phyloP scores from a whole-genome alignment of 2,888 invertebrate genomes.

The Anthrax anthrax region DNA sequence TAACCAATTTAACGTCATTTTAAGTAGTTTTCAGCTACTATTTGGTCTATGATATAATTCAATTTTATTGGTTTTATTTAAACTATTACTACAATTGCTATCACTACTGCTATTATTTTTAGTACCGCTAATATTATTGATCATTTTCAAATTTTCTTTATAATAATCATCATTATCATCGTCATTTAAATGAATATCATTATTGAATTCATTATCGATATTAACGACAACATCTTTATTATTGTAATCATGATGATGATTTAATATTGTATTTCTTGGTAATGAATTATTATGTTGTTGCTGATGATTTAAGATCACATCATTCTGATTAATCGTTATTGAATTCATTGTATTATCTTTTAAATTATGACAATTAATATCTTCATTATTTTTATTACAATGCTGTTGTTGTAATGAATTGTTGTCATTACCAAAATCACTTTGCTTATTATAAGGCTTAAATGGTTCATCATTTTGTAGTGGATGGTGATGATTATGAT shows the following conservation, averaged over 20 bases:
- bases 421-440: too few species aligned
- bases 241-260: too few species aligned
- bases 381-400: too few species aligned
- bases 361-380: too few species aligned
- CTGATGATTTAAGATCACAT: too few species aligned
- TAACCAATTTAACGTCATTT: constrained; percentile 10
- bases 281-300: not conserved
- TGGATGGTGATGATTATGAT: too few species aligned
- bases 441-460: too few species aligned
- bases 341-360: too few species aligned
- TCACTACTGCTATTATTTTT: not conserved
- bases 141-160: too few species aligned
- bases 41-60: constrained; percentile 12
- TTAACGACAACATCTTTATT: not conserved
- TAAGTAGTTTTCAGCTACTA: constrained; percentile 15
- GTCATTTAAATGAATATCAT: not conserved
- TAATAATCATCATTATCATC: not conserved
- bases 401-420: too few species aligned
- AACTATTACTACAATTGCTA: not conserved
- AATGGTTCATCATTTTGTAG: too few species aligned
- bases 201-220: not conserved
- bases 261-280: not conserved
- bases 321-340: too few species aligned
- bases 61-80: constrained; percentile 9
- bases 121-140: not conserved